Base-by-base conservation (phyloP, 2,797 vertebrate species). In the Limosa lapponica region DNA sequence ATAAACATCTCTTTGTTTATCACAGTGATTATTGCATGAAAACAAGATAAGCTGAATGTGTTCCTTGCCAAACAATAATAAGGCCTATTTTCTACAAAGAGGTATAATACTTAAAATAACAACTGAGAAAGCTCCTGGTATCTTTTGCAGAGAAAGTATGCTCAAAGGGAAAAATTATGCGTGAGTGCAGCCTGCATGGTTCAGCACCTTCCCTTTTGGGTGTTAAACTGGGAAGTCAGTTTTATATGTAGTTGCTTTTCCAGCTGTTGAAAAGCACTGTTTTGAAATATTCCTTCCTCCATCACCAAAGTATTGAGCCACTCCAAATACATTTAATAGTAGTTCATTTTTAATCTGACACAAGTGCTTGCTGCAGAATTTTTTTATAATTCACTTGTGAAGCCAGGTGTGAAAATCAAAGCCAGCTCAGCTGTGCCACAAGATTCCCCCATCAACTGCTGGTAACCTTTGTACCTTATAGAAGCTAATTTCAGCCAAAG, bases 261-360 rank as follows among this genome's bases (percentile, higher is more conserved):
- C 78, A 97, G 93, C 43, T 95, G 71, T 73, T 95, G 78, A 94
- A 82, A 94, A 96, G 28, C 61, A 75, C 30, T 91, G 41, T 49
- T 91, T 86, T 89, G 24, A 93, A 91, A 84, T 61, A 59, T 11
- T 85, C 73, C 36, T 48, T 39, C 84, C 81, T 80, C 46, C 36
- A 66, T 27, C 82, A 65, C 28, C 17, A 79, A 95, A 79, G 54
- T 88, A 86, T 16, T 28, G 18, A 93, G 82, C 36, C 52, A 59
- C 59, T 91, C 82, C 79, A 96, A 94, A 89, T 20, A 88, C 44
- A 88, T 77, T 95, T 82, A 96, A 72, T 75, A 95, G 78, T 87
- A 89, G 59, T 82, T 77, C 4, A 9, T 59, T 73, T 85, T 80
- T 88, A 87, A 77, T 70, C 49, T 3, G 44, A 84, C 19, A 58